A percentile compares a stretch with the other conserved stretches of the same genome.
Evolutionary conservation across 2,113 vertebrate genomes (phyloP).

Genomic region (Pachycephala philippinensis): DNA sequence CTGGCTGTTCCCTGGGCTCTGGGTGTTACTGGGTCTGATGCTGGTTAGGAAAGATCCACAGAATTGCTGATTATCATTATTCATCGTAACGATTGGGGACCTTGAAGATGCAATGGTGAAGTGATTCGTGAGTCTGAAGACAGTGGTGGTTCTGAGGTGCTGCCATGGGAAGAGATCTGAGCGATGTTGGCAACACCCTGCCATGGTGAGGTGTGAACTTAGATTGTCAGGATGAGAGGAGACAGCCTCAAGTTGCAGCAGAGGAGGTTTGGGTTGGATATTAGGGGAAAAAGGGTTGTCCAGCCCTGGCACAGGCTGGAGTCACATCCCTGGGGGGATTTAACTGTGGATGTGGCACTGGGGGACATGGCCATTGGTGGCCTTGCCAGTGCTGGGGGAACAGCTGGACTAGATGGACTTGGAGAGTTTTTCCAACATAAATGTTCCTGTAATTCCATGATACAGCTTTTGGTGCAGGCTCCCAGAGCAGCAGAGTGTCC

Average conservation of each 20-base stretch:
- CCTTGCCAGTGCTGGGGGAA: neutral
- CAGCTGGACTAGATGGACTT: neutral
- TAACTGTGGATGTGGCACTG: neutral
- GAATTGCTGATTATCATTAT: neutral
- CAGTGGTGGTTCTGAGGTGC: neutral
- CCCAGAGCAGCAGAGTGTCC: neutral
- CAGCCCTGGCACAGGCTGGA: neutral
- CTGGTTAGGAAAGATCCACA: neutral
- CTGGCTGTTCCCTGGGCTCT: neutral
- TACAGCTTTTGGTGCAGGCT: neutral
- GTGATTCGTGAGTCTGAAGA: neutral
- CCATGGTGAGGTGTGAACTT: neutral
- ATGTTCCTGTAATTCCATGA: neutral
- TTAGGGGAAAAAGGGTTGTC: neutral
- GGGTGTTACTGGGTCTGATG: neutral
- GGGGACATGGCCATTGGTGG: neutral
- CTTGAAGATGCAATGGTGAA: fast-evolving
- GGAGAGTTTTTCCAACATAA: neutral
- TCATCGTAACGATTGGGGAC: neutral
- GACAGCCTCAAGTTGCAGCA: neutral
- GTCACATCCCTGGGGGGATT: neutral
- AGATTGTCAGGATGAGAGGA: neutral
- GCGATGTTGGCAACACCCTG: neutral
- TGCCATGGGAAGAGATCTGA: neutral
- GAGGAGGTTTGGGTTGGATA: neutral